A percentile compares a stretch with the other conserved stretches of the same genome.
These are phyloP conservation scores for Myotis brandtii DNA, from an alignment of 2,113 vertebrate genomes.

Conservation along the genomic window DNA sequence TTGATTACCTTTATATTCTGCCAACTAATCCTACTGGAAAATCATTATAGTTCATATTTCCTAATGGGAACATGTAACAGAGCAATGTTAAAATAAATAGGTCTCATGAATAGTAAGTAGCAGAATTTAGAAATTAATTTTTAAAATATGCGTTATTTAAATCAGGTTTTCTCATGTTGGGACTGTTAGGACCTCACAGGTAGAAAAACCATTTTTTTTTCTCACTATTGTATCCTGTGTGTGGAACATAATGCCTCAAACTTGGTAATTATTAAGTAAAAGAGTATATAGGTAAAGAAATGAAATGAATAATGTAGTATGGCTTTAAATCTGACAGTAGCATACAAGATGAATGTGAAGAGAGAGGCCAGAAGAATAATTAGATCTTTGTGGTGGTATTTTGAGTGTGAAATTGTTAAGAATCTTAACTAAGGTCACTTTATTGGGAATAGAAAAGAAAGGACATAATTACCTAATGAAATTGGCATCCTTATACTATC, in stretches of 20 bases:
- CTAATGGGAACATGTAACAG: neutral
- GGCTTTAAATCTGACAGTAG: conserved; percentile 10
- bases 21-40: neutral
- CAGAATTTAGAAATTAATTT: neutral
- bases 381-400: neutral
- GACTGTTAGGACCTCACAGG: neutral
- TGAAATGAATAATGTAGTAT: neutral
- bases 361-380: neutral
- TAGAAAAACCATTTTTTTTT: neutral
- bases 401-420: neutral
- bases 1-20: neutral
- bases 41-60: neutral
- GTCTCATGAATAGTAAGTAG: neutral
- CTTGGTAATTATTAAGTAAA: neutral
- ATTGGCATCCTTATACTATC: neutral
- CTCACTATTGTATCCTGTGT: neutral
- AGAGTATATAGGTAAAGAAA: neutral
- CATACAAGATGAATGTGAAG: neutral
- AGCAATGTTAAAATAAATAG: neutral
- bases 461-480: neutral
- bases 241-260: neutral
- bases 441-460: neutral
- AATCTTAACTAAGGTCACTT: neutral
- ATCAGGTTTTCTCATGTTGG: neutral
- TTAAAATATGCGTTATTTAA: neutral